Percentiles rank a stretch among this genome's conserved stretches.
Evolutionary conservation across 2,888 invertebrate genomes (phyloP).

Genomic region (Tipula lateralis): DNA sequence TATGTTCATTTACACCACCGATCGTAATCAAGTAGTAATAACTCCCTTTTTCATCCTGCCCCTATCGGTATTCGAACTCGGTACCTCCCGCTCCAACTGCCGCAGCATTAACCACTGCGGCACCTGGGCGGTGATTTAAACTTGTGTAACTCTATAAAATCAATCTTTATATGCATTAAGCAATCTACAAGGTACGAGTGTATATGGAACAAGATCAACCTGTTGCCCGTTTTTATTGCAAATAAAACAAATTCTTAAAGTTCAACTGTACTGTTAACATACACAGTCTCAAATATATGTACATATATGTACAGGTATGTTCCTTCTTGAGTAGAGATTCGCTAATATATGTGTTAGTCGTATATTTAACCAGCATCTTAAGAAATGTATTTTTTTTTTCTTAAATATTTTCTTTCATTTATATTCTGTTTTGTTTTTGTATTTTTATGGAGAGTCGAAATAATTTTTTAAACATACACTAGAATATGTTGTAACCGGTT

Average conservation of each 20-base stretch:
- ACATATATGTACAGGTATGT: background rate
- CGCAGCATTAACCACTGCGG: no score
- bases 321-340: background rate
- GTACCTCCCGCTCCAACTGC: no score
- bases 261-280: background rate
- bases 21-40: no score
- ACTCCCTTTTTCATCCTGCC: no score
- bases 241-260: background rate
- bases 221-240: background rate
- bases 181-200: no score
- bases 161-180: no score
- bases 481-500: conserved; percentile 1
- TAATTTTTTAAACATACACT: background rate
- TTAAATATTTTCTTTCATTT: background rate
- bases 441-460: background rate
- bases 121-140: no score
- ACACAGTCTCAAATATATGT: background rate
- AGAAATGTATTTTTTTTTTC: background rate
- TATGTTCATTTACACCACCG: no score
- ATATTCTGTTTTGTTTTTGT: background rate
- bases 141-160: no score
- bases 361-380: conserved; percentile 11
- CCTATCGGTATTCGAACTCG: no score
- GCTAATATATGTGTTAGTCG: background rate
- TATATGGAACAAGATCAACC: background rate